phyloP scores from a whole-genome alignment of 2,113 vertebrate genomes.

The Brienomyrus longianalis region DNA sequence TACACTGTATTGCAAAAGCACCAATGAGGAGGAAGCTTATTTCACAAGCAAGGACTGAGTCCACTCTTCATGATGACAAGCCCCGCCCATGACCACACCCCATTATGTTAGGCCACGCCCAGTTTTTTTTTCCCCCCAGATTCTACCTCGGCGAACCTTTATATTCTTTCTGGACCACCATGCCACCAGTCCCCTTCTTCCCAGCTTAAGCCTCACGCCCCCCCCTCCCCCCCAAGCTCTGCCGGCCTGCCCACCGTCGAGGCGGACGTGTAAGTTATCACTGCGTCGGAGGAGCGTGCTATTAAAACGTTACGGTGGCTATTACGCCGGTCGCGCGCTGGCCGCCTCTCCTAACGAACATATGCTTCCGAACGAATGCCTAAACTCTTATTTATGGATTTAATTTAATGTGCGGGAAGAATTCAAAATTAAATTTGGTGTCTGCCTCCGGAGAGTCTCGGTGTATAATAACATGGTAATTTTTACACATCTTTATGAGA shows the following conservation, averaged over 20 bases:
- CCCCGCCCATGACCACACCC: background rate
- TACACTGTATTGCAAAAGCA: background rate
- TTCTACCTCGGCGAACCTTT: background rate
- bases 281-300: conserved; percentile 89
- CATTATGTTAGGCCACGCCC: background rate
- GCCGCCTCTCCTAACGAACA: conserved; percentile 91
- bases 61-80: background rate
- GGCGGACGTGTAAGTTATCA: conserved; percentile 94
- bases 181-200: background rate
- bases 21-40: background rate
- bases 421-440: conserved; percentile 99
- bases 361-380: conserved; percentile 95
- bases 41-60: background rate
- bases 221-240: background rate
- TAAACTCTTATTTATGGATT: conserved; percentile 99
- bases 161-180: background rate
- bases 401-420: conserved; percentile 99
- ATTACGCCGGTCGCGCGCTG: conserved; percentile 85
- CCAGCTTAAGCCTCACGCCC: background rate
- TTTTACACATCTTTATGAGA: conserved; percentile 99
- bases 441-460: conserved; percentile 97
- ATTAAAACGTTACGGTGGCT: conserved; percentile 99
- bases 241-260: background rate
- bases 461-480: conserved; percentile 99
- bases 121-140: background rate